These are phyloP conservation scores for Labia minor DNA, from an alignment of 2,888 invertebrate species.

Conservation along the genomic window DNA sequence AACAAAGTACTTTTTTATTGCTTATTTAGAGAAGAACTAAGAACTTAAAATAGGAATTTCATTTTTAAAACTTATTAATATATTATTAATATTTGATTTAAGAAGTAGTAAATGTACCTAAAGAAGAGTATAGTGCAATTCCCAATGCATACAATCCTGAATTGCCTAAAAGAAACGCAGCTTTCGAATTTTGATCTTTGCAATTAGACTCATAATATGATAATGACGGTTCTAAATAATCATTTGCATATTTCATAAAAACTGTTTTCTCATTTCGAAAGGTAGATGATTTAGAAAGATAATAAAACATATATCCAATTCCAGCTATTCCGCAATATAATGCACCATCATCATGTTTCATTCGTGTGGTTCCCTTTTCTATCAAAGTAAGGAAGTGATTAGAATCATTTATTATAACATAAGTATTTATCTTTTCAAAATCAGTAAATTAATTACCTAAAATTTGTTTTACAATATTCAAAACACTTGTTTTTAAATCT, in stretches of 20 bases:
- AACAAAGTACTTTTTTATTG: too few species aligned
- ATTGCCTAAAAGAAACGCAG: constrained; percentile 67
- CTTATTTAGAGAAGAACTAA: too few species aligned
- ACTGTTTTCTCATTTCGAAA: constrained; percentile 38
- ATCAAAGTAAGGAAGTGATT: background rate
- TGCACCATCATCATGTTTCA: constrained; percentile 44
- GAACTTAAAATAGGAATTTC: too few species aligned
- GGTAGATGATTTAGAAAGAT: constrained; percentile 47
- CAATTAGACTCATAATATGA: constrained; percentile 40
- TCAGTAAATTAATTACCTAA: background rate
- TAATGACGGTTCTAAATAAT: constrained; percentile 53
- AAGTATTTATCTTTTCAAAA: too few species aligned
- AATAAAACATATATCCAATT: constrained; percentile 64
- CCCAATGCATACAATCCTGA: constrained; percentile 66
- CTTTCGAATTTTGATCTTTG: constrained; percentile 44
- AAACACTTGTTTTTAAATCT: constrained; percentile 18
- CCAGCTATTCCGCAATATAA: constrained; percentile 60
- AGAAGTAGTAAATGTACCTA: too few species aligned
- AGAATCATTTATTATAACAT: background rate
- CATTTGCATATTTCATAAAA: constrained; percentile 47
- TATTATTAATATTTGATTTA: too few species aligned
- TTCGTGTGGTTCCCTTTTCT: constrained; percentile 32
- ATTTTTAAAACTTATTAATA: too few species aligned
- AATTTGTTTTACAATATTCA: constrained; percentile 16
- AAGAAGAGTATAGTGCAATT: constrained; percentile 46